Conservation (phyloP, 2,888 invertebrate genomes). For the Oasisia sp. region DNA sequence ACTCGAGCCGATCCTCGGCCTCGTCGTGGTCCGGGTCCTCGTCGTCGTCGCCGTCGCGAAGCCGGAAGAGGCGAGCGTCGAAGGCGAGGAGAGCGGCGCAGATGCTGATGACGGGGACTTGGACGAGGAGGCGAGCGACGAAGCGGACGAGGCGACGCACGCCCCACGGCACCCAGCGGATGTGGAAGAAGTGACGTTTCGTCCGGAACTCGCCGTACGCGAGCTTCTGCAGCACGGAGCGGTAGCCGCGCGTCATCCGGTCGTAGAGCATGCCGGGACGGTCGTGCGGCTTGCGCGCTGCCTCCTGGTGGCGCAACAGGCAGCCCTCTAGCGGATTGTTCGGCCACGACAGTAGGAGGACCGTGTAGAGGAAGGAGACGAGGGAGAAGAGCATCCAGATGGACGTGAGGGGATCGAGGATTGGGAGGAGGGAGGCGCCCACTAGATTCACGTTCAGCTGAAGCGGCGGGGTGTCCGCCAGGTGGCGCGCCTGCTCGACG, state of each 20-base stretch:
- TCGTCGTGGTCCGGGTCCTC: conserved; percentile 32
- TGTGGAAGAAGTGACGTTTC: conserved; percentile 41
- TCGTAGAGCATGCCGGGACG: conserved; percentile 39
- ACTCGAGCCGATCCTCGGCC: conserved; percentile 21
- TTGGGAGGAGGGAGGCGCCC: conserved; percentile 36
- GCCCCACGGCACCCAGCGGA: conserved; percentile 42
- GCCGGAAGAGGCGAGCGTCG: conserved; percentile 35
- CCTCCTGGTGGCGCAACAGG: conserved; percentile 34
- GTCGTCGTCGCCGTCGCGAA: conserved; percentile 13
- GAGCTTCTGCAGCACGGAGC: conserved; percentile 38
- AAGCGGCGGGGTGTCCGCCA: conserved; percentile 28
- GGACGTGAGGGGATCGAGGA: conserved; percentile 30
- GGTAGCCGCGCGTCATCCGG: conserved; percentile 38
- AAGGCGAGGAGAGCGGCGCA: conserved; percentile 36
- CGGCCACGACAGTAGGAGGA: conserved; percentile 42
- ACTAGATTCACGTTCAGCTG: conserved; percentile 39
- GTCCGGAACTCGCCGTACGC: conserved; percentile 41
- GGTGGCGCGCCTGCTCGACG: conserved; percentile 32
- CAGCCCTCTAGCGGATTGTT: conserved; percentile 44
- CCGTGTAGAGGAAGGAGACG: conserved; percentile 42
- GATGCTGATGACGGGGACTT: conserved; percentile 42
- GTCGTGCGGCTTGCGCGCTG: conserved; percentile 34
- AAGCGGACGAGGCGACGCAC: conserved; percentile 34
- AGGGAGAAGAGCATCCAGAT: conserved; percentile 43
- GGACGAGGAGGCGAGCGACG: conserved; percentile 34